Conservation (phyloP, 2,113 vertebrate genomes). For the Parus major region DNA sequence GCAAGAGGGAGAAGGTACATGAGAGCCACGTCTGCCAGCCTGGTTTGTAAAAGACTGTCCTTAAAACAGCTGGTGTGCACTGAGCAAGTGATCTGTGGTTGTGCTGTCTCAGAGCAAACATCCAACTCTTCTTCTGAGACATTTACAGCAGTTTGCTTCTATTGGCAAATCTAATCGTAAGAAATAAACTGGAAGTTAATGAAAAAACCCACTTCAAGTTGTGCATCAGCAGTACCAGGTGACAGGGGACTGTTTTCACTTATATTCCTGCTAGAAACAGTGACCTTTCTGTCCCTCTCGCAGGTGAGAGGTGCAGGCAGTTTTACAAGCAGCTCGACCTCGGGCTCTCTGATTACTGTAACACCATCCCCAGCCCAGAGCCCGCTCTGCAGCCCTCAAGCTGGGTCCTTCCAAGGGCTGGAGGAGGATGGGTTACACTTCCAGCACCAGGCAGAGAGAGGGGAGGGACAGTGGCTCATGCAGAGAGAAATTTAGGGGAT, state of each 20-base stretch:
- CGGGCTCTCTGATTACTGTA: conserved; percentile 10
- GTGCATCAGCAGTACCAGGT: background rate
- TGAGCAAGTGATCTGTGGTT: background rate
- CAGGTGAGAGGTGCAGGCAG: background rate
- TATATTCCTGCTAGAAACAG: background rate
- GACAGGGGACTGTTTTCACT: background rate
- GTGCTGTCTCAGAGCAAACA: rapidly evolving
- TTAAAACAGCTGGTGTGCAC: background rate
- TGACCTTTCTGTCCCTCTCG: background rate
- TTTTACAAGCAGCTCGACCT: background rate
- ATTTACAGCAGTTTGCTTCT: background rate
- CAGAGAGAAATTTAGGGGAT: background rate
- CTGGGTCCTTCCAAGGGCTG: background rate
- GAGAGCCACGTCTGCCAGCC: background rate
- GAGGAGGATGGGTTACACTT: background rate
- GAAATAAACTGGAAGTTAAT: background rate
- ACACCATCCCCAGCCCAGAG: conserved; percentile 11
- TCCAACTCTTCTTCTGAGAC: background rate
- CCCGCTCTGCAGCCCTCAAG: background rate
- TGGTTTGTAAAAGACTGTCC: background rate
- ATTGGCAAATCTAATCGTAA: background rate
- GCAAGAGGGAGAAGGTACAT: background rate
- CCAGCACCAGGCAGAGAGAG: rapidly evolving
- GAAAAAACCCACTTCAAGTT: background rate
- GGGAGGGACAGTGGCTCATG: background rate